Evolutionary conservation across 2,888 invertebrate species (phyloP).

Genomic region (Hypselothyrea guttata): DNA sequence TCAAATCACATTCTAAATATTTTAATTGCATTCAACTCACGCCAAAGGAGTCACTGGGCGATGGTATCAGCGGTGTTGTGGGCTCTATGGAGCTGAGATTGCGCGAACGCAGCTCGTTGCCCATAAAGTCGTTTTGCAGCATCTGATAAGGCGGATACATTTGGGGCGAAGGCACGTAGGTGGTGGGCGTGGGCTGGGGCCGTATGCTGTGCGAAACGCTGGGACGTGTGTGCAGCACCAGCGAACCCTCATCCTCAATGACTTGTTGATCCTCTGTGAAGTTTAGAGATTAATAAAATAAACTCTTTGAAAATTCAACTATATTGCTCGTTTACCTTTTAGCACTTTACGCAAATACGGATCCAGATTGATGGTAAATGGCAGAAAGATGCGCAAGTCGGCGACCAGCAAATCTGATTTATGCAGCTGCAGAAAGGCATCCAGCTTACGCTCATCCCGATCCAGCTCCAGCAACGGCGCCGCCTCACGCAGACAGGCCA

Average conservation of each 20-base stretch:
- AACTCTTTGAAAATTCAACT: no score
- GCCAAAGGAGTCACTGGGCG: constrained; percentile 80
- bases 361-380: constrained; percentile 99
- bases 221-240: constrained; percentile 79
- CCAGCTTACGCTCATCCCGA: constrained; percentile 96
- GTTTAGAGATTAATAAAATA: background rate
- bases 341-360: constrained; percentile 98
- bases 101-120: constrained; percentile 77
- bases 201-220: constrained; percentile 76
- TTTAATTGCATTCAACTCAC: constrained; percentile 53
- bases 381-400: constrained; percentile 96
- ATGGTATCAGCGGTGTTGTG: constrained; percentile 70
- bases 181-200: constrained; percentile 68
- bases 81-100: constrained; percentile 72
- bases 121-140: constrained; percentile 71
- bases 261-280: constrained; percentile 87
- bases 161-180: constrained; percentile 76
- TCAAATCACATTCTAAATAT: background rate
- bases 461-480: constrained; percentile 95
- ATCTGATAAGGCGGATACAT: constrained; percentile 78
- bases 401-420: constrained; percentile 92
- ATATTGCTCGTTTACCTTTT: constrained; percentile 86
- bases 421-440: constrained; percentile 95
- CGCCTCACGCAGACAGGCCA: constrained; percentile 92
- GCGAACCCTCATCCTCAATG: constrained; percentile 84